Percentiles rank a stretch among this genome's conserved stretches.
Conservation (phyloP, 2,797 vertebrate species). For the Sarcophilus harrisii region DNA sequence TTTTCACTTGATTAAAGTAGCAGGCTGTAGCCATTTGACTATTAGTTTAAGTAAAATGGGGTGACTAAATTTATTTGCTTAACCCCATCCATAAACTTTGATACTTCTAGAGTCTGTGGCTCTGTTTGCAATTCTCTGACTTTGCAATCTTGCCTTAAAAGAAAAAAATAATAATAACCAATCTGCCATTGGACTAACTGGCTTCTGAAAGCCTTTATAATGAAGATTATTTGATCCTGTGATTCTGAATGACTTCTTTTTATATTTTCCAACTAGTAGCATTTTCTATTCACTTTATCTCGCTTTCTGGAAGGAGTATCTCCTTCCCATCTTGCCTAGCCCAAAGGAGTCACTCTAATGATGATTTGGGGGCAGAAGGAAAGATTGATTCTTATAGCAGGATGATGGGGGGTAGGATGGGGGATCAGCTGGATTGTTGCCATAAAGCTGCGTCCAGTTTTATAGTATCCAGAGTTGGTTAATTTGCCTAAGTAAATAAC, state of each 20-base stretch:
- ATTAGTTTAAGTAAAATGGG: background rate
- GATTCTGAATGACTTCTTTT: background rate
- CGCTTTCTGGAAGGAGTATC: background rate
- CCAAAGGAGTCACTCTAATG: background rate
- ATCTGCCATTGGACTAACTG: background rate
- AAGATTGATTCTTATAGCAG: background rate
- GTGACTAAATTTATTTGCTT: background rate
- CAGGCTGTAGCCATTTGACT: background rate
- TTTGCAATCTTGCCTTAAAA: background rate
- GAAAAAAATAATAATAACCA: background rate
- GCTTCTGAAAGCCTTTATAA: background rate
- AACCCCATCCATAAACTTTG: background rate
- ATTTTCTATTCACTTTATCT: background rate
- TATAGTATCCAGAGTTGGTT: background rate
- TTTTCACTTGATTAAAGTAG: background rate
- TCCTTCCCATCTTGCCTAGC: background rate
- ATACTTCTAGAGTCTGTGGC: background rate
- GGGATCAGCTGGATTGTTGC: background rate
- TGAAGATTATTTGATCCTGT: background rate
- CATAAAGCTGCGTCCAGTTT: background rate
- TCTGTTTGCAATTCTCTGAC: background rate
- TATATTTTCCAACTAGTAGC: background rate
- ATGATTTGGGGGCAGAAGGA: background rate
- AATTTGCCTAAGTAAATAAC: background rate
- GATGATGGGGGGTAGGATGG: background rate